phyloP scores from a whole-genome alignment of 2,888 invertebrate species.

The Julus scanicus region DNA sequence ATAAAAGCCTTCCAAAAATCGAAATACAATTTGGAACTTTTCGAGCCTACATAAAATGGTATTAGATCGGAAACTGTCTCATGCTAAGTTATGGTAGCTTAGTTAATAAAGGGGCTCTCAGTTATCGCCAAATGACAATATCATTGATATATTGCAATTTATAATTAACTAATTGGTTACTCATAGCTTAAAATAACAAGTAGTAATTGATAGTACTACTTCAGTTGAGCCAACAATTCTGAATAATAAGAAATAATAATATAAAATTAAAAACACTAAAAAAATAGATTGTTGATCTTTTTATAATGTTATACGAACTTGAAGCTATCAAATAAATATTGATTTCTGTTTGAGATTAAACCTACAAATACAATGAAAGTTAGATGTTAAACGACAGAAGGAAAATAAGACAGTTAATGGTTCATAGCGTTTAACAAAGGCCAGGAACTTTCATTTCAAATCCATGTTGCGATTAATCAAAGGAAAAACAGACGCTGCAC shows the following conservation, averaged over 20 bases:
- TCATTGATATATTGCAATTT: too few species aligned
- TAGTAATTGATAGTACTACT: too few species aligned
- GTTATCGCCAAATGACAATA: too few species aligned
- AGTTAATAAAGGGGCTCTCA: too few species aligned
- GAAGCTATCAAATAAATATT: background rate
- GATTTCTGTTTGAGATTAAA: background rate
- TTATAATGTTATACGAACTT: background rate
- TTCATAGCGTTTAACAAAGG: background rate
- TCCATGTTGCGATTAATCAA: constrained; percentile 1
- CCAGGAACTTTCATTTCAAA: constrained; percentile 1
- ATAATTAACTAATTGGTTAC: too few species aligned
- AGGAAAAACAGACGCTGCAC: constrained; percentile 1
- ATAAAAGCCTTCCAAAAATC: constrained; percentile 13
- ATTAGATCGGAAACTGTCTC: background rate
- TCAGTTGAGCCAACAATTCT: too few species aligned
- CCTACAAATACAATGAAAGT: background rate
- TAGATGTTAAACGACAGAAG: background rate
- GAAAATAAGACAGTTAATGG: background rate
- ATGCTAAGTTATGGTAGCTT: background rate
- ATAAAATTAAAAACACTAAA: too few species aligned
- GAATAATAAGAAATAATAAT: too few species aligned
- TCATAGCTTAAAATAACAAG: too few species aligned
- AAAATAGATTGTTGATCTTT: background rate
- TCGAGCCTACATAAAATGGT: background rate
- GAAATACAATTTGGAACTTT: constrained; percentile 32